phyloP scores from a whole-genome alignment of 2,113 vertebrate genomes.

The Neofelis nebulosa region DNA sequence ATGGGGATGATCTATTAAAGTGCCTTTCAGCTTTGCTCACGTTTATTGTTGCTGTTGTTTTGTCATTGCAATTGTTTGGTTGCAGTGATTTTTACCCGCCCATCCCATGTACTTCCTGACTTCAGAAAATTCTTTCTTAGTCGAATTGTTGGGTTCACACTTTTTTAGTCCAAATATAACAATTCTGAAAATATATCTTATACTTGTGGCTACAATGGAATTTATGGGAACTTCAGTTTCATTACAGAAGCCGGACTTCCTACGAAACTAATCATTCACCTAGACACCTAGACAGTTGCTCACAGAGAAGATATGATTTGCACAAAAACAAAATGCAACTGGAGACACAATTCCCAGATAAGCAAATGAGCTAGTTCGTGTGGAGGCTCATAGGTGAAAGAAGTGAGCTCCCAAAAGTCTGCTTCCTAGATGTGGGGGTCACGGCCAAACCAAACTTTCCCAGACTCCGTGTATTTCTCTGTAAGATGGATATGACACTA shows the following conservation, averaged over 20 bases:
- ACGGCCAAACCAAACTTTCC: background rate
- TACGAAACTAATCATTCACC: background rate
- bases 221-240: background rate
- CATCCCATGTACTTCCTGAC: no score
- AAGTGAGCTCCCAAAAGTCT: rapidly evolving
- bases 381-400: background rate
- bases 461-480: background rate
- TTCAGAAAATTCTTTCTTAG: no score
- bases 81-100: no score
- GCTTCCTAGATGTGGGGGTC: background rate
- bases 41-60: no score
- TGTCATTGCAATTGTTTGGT: no score
- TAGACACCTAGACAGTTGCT: background rate
- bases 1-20: no score
- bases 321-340: background rate
- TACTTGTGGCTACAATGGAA: background rate
- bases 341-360: background rate
- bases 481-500: background rate
- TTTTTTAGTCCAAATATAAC: no score
- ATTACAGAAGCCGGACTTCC: background rate
- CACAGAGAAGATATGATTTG: background rate
- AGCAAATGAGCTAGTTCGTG: rapidly evolving
- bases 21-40: no score
- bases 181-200: no score
- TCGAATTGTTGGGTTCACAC: no score